phyloP scores from a whole-genome alignment of 2,797 vertebrate genomes.

The Labeo calbasu region DNA sequence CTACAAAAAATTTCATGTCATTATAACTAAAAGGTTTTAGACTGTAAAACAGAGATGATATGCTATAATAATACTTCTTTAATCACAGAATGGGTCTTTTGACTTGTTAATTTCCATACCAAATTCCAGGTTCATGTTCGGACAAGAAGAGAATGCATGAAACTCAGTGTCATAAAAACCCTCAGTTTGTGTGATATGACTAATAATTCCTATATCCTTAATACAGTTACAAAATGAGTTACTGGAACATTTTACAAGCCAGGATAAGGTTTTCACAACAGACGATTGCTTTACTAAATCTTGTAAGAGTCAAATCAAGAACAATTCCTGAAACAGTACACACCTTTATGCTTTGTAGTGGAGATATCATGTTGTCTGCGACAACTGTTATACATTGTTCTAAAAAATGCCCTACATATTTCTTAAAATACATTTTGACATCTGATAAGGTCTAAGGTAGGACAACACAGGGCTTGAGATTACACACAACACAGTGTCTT shows the following conservation, averaged over 20 bases:
- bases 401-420: background rate
- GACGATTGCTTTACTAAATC: background rate
- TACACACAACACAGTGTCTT: background rate
- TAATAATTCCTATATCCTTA: background rate
- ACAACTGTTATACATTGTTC: background rate
- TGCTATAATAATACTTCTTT: background rate
- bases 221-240: background rate
- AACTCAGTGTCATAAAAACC: slow-evolving; percentile 16
- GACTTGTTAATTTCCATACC: background rate
- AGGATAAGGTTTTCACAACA: background rate
- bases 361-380: background rate
- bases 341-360: background rate
- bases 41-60: background rate
- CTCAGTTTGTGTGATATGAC: background rate
- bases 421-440: slow-evolving; percentile 7
- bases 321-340: background rate
- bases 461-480: background rate
- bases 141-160: slow-evolving; percentile 30
- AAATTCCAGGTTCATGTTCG: slow-evolving; percentile 33
- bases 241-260: background rate
- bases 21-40: background rate
- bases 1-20: background rate
- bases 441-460: background rate
- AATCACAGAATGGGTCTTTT: background rate
- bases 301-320: background rate